Evolutionary conservation across 2,888 invertebrate genomes (phyloP), one percentile per base, ranked within the genome.

Genomic region (Nowickia ferox): DNA sequence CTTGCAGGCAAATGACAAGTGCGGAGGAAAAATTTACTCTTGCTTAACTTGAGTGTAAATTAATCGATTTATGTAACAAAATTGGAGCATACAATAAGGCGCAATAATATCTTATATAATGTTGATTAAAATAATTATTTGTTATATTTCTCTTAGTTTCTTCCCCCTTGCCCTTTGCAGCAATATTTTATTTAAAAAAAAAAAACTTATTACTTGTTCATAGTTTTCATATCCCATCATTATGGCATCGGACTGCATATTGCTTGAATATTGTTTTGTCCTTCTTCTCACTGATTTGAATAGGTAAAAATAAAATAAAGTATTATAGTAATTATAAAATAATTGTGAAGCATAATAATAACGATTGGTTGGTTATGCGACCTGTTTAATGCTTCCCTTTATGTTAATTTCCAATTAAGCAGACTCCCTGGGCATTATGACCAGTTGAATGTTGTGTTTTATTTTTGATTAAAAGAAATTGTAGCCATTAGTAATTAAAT

Each of bases 351-450:
- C 48, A 77, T 55, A 53, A 19, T 55, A 10, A 13, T 51, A 10
- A 59, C 11, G 30, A 6, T 6, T 30, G 30, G 6, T 6, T 30
- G 30, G 6, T 6, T 48, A 2, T 51, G 48, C 40, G 15, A 44
- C 38, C 13, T 13, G n/a, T 69, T 22, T 51, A 17, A 11, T 68
- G 59, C 44, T 80, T 15, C 19, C 40, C 63, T 66, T 82, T 63
- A 66, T 80, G 42, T 69, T 78, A 78, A 82, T 69, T 78, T 81
- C 51, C 68, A 85, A 85, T 82, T 85, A 82, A 78, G 75, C n/a
- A 51, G 38, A 68, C 46, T 81, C 75, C 42, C 74, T 72, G 81
- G 76, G 40, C 44, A 84, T 30, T 1, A 30, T 71, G 40, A 17
- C 72, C 55, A 51, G 15, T 51, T 55, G 48, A 17, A 19, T 59